Evolutionary conservation across 2,113 vertebrate species (phyloP).

Genomic region (Ceyx margarethae): DNA sequence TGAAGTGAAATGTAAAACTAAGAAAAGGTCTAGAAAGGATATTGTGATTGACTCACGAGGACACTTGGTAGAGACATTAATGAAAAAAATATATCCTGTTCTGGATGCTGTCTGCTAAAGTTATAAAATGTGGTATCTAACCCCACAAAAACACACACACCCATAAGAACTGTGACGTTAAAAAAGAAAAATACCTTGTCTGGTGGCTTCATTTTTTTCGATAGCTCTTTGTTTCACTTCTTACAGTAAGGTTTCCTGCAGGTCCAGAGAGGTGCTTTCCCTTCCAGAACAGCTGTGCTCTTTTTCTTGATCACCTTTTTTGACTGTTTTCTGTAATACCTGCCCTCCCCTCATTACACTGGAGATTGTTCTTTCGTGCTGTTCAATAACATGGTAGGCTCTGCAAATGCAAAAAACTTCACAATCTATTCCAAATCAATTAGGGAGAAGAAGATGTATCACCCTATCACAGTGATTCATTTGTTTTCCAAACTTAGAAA

Average conservation of each 20-base stretch:
- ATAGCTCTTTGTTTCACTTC: conserved; percentile 2
- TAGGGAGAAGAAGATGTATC: conserved; percentile 22
- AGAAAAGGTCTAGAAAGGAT: not conserved
- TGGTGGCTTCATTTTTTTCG: conserved; percentile 10
- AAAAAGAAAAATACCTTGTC: conserved; percentile 62
- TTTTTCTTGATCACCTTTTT: conserved; percentile 33
- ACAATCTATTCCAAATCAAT: conserved; percentile 42
- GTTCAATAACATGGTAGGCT: conserved; percentile 47
- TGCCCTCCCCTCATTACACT: conserved; percentile 46
- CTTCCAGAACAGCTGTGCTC: not conserved
- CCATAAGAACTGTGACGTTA: not conserved
- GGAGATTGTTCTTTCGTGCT: conserved; percentile 35
- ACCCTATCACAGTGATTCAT: conserved; percentile 9
- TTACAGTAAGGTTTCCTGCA: conserved; percentile 4
- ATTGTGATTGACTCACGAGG: not conserved
- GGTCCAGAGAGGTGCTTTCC: not conserved
- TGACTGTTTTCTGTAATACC: conserved; percentile 35
- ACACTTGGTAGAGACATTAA: not conserved
- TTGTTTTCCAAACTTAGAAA: not conserved
- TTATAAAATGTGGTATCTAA: not conserved
- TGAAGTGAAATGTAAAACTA: not conserved
- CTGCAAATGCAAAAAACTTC: conserved; percentile 64
- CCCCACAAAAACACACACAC: not conserved
- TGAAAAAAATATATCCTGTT: not conserved
- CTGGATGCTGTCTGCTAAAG: not conserved